Evolutionary conservation across 2,113 vertebrate species (phyloP).

Genomic region (Tonatia bakeri): DNA sequence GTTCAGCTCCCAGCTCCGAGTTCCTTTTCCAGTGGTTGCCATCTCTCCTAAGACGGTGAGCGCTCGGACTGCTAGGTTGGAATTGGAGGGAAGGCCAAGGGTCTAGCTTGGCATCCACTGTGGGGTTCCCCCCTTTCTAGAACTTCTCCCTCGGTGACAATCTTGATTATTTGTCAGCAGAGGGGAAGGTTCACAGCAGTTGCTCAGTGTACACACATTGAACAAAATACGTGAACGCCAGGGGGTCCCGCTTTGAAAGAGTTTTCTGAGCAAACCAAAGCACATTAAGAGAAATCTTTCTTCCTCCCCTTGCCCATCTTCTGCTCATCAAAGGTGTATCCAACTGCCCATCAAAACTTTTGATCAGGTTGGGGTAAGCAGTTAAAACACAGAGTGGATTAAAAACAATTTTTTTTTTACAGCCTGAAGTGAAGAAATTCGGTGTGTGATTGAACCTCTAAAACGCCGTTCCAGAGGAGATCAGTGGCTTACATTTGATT

Average conservation of each 20-base stretch:
- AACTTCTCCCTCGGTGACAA: accelerated
- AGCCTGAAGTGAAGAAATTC: background rate
- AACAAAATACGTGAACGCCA: background rate
- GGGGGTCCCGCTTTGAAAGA: background rate
- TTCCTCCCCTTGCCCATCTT: background rate
- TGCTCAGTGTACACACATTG: no score
- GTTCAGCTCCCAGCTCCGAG: accelerated
- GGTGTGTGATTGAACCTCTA: background rate
- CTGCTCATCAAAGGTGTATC: background rate
- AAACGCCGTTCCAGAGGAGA: background rate
- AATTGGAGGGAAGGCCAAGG: background rate
- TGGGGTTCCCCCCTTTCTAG: background rate
- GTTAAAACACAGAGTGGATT: background rate
- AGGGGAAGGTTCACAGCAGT: background rate
- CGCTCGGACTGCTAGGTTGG: background rate
- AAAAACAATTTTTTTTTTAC: background rate
- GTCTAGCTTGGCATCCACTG: background rate
- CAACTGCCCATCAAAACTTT: background rate
- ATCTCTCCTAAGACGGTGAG: background rate
- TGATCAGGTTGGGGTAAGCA: background rate
- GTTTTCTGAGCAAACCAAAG: constrained; percentile 1
- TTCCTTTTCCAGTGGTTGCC: no score
- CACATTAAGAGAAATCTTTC: background rate
- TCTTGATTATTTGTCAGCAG: background rate
- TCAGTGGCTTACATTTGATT: background rate